Percentiles rank a stretch among this genome's conserved stretches.
Evolutionary conservation across 2,113 vertebrate species (phyloP).

Genomic region (Mus pahari): DNA sequence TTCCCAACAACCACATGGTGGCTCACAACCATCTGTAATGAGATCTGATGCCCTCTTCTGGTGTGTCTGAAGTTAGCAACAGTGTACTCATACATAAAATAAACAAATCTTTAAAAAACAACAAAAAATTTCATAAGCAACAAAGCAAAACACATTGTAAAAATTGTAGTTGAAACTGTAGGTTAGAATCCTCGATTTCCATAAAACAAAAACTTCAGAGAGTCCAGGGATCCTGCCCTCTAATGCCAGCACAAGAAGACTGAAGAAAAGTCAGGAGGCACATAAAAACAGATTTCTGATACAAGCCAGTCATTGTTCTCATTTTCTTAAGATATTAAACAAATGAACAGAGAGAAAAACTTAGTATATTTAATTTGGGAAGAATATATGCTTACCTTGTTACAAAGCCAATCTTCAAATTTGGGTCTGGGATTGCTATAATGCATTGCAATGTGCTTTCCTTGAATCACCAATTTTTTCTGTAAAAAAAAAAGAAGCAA

Average conservation of each 20-base stretch:
- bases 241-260: not conserved
- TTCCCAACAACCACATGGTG: no score
- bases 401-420: conserved; percentile 99
- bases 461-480: conserved; percentile 97
- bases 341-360: conserved; percentile 2
- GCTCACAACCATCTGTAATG: no score
- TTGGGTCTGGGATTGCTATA: conserved; percentile 99
- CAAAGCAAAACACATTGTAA: conserved; percentile 8
- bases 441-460: conserved; percentile 98
- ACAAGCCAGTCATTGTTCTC: not conserved
- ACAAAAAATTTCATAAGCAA: conserved; percentile 2
- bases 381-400: conserved; percentile 89
- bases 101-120: no score
- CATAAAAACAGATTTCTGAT: conserved; percentile 6
- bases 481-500: conserved; percentile 93
- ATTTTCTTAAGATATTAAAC: not conserved
- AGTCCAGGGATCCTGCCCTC: not conserved
- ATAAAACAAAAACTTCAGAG: not conserved
- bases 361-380: not conserved
- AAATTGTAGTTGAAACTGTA: conserved; percentile 40
- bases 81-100: no score
- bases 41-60: no score
- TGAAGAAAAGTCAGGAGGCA: conserved; percentile 5
- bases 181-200: not conserved
- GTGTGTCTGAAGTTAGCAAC: no score